Evolutionary conservation across 2,113 vertebrate genomes (phyloP).

Genomic region (Indri indri): DNA sequence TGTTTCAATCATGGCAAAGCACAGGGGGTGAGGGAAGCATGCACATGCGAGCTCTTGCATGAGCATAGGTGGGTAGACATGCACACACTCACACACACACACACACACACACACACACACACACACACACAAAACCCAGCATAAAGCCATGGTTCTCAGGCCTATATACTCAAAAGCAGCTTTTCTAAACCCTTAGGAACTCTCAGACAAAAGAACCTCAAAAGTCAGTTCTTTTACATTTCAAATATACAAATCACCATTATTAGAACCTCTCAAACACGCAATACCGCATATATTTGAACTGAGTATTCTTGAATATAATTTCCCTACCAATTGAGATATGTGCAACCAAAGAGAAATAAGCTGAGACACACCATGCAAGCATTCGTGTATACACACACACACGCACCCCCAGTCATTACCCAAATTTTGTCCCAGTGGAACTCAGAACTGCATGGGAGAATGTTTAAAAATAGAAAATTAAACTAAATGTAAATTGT

Average conservation of each 20-base stretch:
- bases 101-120: background rate
- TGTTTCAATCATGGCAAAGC: conserved; percentile 51
- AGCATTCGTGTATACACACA: background rate
- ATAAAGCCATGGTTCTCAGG: background rate
- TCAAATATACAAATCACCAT: conserved; percentile 19
- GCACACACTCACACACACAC: background rate
- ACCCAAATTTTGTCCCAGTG: background rate
- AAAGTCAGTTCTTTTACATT: background rate
- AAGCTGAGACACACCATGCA: background rate
- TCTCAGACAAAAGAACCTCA: background rate
- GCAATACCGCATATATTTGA: background rate
- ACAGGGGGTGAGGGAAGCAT: background rate
- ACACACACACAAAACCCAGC: background rate
- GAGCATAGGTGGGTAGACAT: background rate
- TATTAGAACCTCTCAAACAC: background rate
- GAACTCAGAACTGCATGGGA: background rate
- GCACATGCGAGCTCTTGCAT: background rate
- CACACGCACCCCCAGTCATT: background rate
- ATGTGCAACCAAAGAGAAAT: background rate
- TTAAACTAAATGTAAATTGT: background rate
- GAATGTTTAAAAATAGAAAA: background rate
- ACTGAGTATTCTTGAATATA: conserved; percentile 19
- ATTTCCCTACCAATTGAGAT: background rate
- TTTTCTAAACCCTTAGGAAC: conserved; percentile 16
- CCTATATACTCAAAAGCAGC: background rate